Percentiles rank a stretch among this genome's conserved stretches.
Conservation (phyloP, 1,140 invertebrate genomes). For the Drosophila littoralis region DNA sequence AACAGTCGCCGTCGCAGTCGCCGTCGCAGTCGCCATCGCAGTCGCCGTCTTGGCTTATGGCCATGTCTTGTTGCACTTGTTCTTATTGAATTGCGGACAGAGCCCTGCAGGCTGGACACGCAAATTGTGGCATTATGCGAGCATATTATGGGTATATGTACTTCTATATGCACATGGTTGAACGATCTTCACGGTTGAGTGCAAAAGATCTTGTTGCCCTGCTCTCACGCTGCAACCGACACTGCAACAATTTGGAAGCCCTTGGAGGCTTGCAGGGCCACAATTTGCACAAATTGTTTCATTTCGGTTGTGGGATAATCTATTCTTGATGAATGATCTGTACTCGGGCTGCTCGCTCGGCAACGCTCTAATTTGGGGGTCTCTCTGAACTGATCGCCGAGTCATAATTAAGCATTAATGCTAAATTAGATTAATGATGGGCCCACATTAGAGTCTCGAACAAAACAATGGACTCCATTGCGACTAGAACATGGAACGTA, state of each 20-base stretch:
- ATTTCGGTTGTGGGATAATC: no score
- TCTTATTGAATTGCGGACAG: conserved; percentile 35
- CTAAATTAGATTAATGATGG: conserved; percentile 82
- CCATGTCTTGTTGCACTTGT: conserved; percentile 59
- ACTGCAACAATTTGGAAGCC: conserved; percentile 62
- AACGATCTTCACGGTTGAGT: conserved; percentile 74
- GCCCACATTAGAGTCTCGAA: conserved; percentile 56
- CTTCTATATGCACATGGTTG: conserved; percentile 56
- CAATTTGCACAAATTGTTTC: conserved; percentile 37
- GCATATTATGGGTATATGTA: conserved; percentile 37
- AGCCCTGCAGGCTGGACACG: conserved; percentile 60
- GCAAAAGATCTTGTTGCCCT: conserved; percentile 20
- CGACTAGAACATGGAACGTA: conserved; percentile 21
- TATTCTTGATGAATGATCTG: no score
- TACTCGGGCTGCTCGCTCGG: no score
- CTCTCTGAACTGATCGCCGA: conserved; percentile 16
- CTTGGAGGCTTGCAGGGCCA: conserved; percentile 7
- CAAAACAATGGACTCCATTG: conserved; percentile 26
- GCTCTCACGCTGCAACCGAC: conserved; percentile 61
- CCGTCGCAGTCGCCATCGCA: not conserved
- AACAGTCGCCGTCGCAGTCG: conserved; percentile 25
- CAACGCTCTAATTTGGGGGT: conserved; percentile 20
- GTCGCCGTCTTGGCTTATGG: conserved; percentile 22
- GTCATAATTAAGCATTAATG: conserved; percentile 66
- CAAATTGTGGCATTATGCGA: conserved; percentile 50